Percentiles rank a stretch among this genome's conserved stretches.
These are phyloP conservation scores for Pandemis corylana DNA, from an alignment of 2,888 invertebrate species.

Conservation along the genomic window DNA sequence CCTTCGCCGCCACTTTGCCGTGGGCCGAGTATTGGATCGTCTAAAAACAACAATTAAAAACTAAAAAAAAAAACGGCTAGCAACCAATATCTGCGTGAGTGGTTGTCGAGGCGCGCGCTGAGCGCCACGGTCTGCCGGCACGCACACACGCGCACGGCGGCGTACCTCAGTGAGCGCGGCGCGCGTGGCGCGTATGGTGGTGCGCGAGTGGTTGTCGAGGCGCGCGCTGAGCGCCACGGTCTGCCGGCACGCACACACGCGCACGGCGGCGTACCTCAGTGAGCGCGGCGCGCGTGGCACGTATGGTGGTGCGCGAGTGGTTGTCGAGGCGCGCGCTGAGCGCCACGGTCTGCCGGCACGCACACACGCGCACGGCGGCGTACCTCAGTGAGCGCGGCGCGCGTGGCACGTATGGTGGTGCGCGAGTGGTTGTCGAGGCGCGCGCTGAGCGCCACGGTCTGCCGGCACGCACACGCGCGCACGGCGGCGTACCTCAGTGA, in stretches of 20 bases:
- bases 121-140: too few species aligned
- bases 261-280: conserved; percentile 44
- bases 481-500: background rate
- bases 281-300: conserved; percentile 93
- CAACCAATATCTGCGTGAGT: too few species aligned
- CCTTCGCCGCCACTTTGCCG: conserved; percentile 94
- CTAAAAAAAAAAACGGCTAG: too few species aligned
- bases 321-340: conserved; percentile 89
- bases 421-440: conserved; percentile 88
- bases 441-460: conserved; percentile 94
- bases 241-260: too few species aligned
- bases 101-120: too few species aligned
- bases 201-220: conserved; percentile 93
- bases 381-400: conserved; percentile 12
- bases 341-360: conserved; percentile 89
- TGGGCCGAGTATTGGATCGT: conserved; percentile 95
- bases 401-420: background rate
- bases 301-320: conserved; percentile 93
- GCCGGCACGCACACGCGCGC: background rate
- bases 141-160: too few species aligned
- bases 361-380: too few species aligned
- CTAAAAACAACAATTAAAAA: conserved; percentile 64
- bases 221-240: conserved; percentile 48
- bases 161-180: conserved; percentile 86
- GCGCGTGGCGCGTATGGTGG: conserved; percentile 93